Conservation (phyloP, 1,140 invertebrate genomes). For the Ceratosolen fusciceps region DNA sequence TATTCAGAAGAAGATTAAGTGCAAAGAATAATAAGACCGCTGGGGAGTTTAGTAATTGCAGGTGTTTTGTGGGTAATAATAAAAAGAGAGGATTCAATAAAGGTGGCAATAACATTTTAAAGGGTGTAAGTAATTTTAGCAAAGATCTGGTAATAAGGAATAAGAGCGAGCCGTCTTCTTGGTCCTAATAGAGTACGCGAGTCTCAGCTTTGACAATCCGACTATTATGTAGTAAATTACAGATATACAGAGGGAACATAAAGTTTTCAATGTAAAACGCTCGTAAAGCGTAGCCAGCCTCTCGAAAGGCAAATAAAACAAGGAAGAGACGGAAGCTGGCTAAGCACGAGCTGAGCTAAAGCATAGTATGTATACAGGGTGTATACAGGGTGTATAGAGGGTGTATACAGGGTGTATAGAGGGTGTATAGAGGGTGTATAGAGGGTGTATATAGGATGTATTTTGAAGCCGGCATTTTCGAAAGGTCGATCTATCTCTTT, state of each 20-base stretch:
- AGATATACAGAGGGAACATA: background rate
- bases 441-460: background rate
- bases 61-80: background rate
- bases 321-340: background rate
- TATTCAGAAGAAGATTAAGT: too few relatives aligned
- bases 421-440: too few relatives aligned
- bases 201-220: background rate
- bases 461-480: background rate
- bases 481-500: background rate
- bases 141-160: background rate
- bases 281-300: background rate
- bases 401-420: too few relatives aligned
- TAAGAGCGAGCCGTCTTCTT: background rate
- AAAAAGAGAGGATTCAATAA: background rate
- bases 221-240: slow-evolving; percentile 11
- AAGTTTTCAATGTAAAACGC: slow-evolving; percentile 14
- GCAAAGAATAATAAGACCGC: too few relatives aligned
- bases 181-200: background rate
- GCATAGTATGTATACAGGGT: too few relatives aligned
- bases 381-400: too few relatives aligned
- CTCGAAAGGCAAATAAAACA: slow-evolving; percentile 10
- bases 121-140: background rate
- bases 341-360: too few relatives aligned
- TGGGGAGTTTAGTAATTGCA: background rate
- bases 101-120: too few relatives aligned